These are phyloP conservation scores for Aurelia sp. DNA, from an alignment of 30 jellyfish, hydroid and myxozoan species.

Conservation along the genomic window DNA sequence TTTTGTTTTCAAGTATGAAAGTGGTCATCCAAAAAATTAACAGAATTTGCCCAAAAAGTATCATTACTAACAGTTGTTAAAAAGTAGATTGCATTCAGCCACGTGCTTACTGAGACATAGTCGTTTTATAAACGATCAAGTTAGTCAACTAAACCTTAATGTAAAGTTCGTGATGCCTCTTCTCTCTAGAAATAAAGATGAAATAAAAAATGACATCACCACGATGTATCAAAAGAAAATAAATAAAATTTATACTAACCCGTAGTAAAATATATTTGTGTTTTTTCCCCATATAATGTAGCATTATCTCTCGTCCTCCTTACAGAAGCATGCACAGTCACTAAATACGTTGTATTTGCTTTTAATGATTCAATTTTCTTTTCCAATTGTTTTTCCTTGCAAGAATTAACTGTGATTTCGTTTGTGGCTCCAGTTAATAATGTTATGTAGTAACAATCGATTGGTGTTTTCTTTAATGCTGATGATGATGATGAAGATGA, in stretches of 20 bases:
- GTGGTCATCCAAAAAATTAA: too few species aligned
- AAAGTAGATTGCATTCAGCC: too few species aligned
- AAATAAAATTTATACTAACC: slow-evolving; percentile 3
- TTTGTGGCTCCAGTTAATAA: background rate
- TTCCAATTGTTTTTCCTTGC: slow-evolving; percentile 6
- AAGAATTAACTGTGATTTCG: background rate
- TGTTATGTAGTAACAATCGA: slow-evolving; percentile 15
- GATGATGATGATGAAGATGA: background rate
- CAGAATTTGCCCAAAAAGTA: too few species aligned
- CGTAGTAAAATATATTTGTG: slow-evolving; percentile 11
- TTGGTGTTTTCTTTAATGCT: background rate
- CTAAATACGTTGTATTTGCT: slow-evolving; percentile 45
- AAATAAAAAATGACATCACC: background rate
- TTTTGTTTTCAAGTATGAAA: too few species aligned
- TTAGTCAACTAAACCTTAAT: too few species aligned
- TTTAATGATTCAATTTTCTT: slow-evolving; percentile 4
- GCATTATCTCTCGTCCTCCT: slow-evolving; percentile 38
- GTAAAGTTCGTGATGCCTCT: background rate
- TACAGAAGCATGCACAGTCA: slow-evolving; percentile 28
- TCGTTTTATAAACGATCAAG: too few species aligned
- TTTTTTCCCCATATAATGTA: slow-evolving; percentile 12
- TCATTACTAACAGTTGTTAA: too few species aligned
- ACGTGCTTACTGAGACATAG: too few species aligned
- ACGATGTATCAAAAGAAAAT: background rate
- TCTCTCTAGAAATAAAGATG: background rate